A percentile compares a stretch with the other conserved stretches of the same genome.
These are phyloP conservation scores for Pelochelys cantorii DNA, from an alignment of 2,797 vertebrate species.

Conservation along the genomic window DNA sequence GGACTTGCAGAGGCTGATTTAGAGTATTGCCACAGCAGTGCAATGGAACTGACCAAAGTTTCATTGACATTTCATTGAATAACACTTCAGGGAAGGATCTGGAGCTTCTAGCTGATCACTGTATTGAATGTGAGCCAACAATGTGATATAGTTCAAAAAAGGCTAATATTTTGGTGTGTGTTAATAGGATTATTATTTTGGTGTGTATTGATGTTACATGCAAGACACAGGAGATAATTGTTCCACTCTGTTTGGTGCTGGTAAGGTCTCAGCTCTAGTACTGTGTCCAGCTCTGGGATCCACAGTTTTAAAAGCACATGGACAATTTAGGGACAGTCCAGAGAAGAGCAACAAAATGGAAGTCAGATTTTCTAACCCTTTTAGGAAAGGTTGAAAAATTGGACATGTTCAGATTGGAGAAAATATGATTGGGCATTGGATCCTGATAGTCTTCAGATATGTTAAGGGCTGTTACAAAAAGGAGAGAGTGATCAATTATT, in stretches of 20 bases:
- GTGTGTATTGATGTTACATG: not conserved
- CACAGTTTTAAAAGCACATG: not conserved
- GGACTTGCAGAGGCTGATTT: constrained; percentile 29
- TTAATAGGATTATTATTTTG: not conserved
- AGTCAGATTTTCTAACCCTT: not conserved
- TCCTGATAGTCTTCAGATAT: not conserved
- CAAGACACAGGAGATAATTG: not conserved
- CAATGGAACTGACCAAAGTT: not conserved
- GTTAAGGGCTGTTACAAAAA: not conserved
- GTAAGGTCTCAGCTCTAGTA: not conserved
- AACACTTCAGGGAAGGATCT: not conserved
- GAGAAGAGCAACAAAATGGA: not conserved
- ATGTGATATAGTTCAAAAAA: not conserved
- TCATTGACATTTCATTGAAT: constrained; percentile 24
- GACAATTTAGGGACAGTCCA: not conserved
- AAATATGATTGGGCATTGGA: not conserved
- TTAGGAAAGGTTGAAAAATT: not conserved
- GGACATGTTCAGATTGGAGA: not conserved
- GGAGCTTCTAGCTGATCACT: not conserved
- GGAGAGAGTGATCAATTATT: not conserved
- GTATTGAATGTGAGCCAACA: not conserved
- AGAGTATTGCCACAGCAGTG: constrained; percentile 14
- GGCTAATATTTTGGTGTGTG: not conserved
- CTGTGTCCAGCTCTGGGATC: not conserved
- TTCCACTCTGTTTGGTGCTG: not conserved